A percentile compares a stretch with the other conserved stretches of the same genome.
Conservation (phyloP, 2,113 vertebrate genomes). For the Sterna hirundo region DNA sequence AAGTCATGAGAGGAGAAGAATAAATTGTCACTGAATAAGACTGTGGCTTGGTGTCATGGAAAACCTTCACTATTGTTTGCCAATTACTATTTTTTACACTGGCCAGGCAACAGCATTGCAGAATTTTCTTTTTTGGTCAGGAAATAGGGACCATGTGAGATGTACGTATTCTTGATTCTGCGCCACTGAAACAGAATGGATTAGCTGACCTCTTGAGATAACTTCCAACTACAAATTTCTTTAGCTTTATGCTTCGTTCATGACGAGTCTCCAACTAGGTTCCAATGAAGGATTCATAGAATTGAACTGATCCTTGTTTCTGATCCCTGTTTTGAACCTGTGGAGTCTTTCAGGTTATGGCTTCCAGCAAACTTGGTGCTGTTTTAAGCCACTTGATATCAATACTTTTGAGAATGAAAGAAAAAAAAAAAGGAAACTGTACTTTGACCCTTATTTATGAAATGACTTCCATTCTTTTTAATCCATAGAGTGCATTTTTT, state of each 20-base stretch:
- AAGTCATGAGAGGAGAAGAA: neutral
- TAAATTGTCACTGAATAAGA: neutral
- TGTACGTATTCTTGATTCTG: neutral
- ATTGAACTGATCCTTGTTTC: neutral
- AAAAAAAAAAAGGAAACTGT: neutral
- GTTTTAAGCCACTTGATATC: neutral
- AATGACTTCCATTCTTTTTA: neutral
- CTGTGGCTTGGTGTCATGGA: neutral
- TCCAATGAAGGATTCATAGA: neutral
- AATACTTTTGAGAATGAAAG: neutral
- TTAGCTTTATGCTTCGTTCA: neutral
- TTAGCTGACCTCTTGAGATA: neutral
- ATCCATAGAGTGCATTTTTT: neutral
- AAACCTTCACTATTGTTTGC: neutral
- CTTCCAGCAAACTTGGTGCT: neutral
- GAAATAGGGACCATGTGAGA: neutral
- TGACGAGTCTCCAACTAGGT: neutral
- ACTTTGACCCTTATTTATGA: neutral
- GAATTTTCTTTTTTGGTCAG: neutral
- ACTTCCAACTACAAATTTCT: neutral
- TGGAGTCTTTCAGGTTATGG: neutral
- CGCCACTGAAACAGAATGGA: neutral
- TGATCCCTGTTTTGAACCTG: neutral
- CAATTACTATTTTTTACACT: neutral
- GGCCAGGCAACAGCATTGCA: neutral